Evolutionary conservation across 2,113 vertebrate species (phyloP).

Genomic region (Calyptomena viridis): DNA sequence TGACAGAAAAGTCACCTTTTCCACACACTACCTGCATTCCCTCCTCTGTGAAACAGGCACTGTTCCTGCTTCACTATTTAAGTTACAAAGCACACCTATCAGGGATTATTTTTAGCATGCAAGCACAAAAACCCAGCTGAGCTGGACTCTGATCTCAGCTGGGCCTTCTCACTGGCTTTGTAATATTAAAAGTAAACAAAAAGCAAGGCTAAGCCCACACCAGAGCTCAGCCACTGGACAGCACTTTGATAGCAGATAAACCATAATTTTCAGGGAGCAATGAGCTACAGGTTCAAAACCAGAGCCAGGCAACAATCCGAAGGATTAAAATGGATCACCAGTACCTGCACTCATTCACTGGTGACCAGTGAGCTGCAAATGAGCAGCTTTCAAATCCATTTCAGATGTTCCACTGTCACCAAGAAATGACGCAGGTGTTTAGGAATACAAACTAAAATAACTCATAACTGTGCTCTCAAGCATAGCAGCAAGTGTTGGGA

Average conservation of each 20-base stretch:
- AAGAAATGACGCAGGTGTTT: neutral
- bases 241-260: neutral
- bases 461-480: neutral
- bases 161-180: neutral
- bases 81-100: neutral
- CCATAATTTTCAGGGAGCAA: neutral
- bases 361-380: neutral
- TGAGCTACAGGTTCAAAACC: neutral
- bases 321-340: neutral
- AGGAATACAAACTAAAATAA: neutral
- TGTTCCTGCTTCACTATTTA: neutral
- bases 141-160: slow-evolving; percentile 23
- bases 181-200: slow-evolving; percentile 18
- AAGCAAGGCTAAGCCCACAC: neutral
- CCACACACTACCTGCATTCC: neutral
- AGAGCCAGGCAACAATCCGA: neutral
- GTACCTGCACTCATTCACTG: neutral
- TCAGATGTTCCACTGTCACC: neutral
- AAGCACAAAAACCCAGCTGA: neutral
- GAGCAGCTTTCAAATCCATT: neutral
- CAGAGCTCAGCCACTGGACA: neutral
- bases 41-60: neutral
- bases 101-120: neutral
- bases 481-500: neutral
- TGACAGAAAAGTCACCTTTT: neutral